A percentile compares a stretch with the other conserved stretches of the same genome.
phyloP scores from a whole-genome alignment of 2,797 vertebrate species.

The Coreius guichenoti region DNA sequence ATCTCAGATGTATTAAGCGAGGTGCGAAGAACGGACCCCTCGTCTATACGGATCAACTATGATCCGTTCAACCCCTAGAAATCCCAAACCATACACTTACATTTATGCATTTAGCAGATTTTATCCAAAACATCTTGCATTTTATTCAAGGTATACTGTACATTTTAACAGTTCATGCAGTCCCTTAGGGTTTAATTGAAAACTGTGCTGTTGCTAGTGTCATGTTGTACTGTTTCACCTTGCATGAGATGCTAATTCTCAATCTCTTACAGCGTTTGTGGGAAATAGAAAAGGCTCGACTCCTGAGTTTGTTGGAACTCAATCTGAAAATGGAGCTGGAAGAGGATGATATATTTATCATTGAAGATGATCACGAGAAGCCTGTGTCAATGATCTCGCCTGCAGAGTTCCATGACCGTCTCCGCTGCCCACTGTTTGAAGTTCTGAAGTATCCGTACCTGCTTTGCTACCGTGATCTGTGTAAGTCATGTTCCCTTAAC shows the following conservation, averaged over 20 bases:
- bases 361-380: conserved; percentile 77
- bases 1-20: too few species aligned
- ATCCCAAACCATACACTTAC: neutral
- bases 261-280: conserved; percentile 74
- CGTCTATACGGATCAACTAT: neutral
- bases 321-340: conserved; percentile 70
- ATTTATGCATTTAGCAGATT: neutral
- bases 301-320: conserved; percentile 65
- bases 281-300: conserved; percentile 81
- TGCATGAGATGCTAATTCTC: neutral
- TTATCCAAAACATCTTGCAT: neutral
- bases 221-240: neutral
- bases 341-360: conserved; percentile 79
- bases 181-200: neutral
- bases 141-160: neutral
- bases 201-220: neutral
- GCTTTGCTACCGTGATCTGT: conserved; percentile 76
- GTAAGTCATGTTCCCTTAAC: conserved; percentile 72
- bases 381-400: conserved; percentile 70
- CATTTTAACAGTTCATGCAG: neutral
- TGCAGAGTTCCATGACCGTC: conserved; percentile 77
- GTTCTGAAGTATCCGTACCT: conserved; percentile 85
- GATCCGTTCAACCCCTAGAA: neutral
- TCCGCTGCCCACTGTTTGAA: conserved; percentile 82
- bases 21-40: too few species aligned